Evolutionary conservation across 2,888 invertebrate genomes (phyloP), one percentile per base, ranked within the genome.

Genomic region (Acleris sparsana): DNA sequence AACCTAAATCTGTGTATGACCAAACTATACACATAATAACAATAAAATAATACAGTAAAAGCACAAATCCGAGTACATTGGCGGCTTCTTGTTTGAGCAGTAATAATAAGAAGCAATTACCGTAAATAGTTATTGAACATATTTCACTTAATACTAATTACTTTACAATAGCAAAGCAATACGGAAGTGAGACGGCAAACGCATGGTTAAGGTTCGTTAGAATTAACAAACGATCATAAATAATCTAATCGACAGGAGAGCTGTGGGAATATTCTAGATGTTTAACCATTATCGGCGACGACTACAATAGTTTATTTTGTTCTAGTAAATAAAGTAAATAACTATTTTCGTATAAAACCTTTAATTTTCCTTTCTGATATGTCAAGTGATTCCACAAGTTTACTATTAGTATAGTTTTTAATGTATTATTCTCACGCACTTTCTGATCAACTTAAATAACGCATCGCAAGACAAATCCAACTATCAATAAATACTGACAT

Each of bases 171-270:
- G 56, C 33, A 52, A 66, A 61, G 66, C 66, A 52, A 62, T 66
- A 66, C 66, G 66, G 66, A 66, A 66, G 66, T 53, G 61, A 56
- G 51, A 46, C 65, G 25, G 53, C 56, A 62, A 66, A 62, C 25
- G 57, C 62, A 66, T 66, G 62, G 51, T 55, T 60, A 53, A 16
- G 52, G 57, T 62, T 62, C 66, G 62, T 66, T 66, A 66, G 62
- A 66, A 66, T 61, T 62, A 66, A 72, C 73, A 77, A 82, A 79
- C 72, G 79, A 78, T 74, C 77, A 83, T 86, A 86, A 86, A 85
- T 86, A 82, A 83, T 70, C 56, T 67, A 72, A 78, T 78, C 75
- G 85, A 83, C 86, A 83, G 84, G 80, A 82, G 80, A 72, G 73
- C 72, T 71, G 73, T 73, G 71, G 75, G 75, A 70, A 70, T 72